Evolutionary conservation across 2,797 vertebrate genomes (phyloP).

Genomic region (Serranus cabrilla): DNA sequence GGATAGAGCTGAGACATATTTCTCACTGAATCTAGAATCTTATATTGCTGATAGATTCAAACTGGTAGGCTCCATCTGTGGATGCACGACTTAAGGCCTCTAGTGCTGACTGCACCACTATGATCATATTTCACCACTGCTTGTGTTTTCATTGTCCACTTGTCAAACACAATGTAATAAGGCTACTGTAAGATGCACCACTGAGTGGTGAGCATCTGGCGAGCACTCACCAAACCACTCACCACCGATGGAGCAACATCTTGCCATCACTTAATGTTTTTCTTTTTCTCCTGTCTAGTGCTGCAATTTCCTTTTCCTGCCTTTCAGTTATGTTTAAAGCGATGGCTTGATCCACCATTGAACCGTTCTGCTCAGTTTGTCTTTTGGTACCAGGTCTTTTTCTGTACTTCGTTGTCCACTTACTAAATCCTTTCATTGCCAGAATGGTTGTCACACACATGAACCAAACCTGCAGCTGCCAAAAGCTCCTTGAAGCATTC

Average conservation of each 20-base stretch:
- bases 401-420: too few species aligned
- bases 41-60: slow-evolving; percentile 6
- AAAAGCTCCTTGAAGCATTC: too few species aligned
- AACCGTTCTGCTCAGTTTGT: too few species aligned
- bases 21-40: slow-evolving; percentile 1
- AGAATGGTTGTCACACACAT: too few species aligned
- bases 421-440: too few species aligned
- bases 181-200: background rate
- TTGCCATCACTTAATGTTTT: background rate
- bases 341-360: too few species aligned
- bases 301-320: background rate
- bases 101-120: background rate
- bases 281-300: background rate
- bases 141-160: slow-evolving; percentile 8
- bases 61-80: background rate
- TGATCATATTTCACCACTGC: slow-evolving; percentile 13
- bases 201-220: background rate
- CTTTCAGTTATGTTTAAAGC: too few species aligned
- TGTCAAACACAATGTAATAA: background rate
- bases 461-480: too few species aligned
- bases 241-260: too few species aligned
- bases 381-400: too few species aligned
- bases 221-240: background rate
- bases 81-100: background rate
- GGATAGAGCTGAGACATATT: background rate